Base-by-base conservation (phyloP, 2,888 invertebrate species). In the Drosophila sordidula region DNA sequence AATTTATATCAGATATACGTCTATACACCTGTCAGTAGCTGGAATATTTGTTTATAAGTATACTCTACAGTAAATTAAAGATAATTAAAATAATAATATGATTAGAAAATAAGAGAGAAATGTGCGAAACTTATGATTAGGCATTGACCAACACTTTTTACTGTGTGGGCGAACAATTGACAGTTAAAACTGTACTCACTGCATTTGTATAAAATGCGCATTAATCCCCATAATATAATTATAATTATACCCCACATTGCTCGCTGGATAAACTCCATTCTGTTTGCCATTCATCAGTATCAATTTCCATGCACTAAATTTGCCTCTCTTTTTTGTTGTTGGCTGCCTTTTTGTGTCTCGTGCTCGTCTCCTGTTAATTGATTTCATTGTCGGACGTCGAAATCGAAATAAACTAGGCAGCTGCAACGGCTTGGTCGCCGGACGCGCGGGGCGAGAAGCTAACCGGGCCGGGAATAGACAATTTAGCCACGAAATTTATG, bases 401-500 rank as follows among this genome's bases (percentile, higher is more conserved):
- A 80, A 77, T 54, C 47, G 58, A 54, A 69, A 84, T 86, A 84
- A 87, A 77, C 85, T 54, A 74, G 74, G 63, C 74, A 68, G 55
- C 45, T 59, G 34, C 68, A 58, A 16, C 18, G 46, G 45, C 57
- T 56, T 56, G 49, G 14, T 38, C 50, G 47, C 4, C 44, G 49
- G 61, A 50, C 45, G 26, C 5, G 46, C 55, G 64, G 54, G 62
- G 76, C 66, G 38, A 52, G 51, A 61, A 62, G 69, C 59, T 44
- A 57, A 49, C 46, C 66, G 58, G 66, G 52, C 61, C 56, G 56
- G 69, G 69, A 67, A 32, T 46, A 81, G 75, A 66, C 70, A 85
- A 78, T 82, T 82, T 84, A 82, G 87, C 85, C 75, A 81, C 68
- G 75, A 87, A 75, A 87, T 82, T 87, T 82, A 82, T 82, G 82